phyloP scores from a whole-genome alignment of 2,113 vertebrate genomes.

The Crocuta crocuta region DNA sequence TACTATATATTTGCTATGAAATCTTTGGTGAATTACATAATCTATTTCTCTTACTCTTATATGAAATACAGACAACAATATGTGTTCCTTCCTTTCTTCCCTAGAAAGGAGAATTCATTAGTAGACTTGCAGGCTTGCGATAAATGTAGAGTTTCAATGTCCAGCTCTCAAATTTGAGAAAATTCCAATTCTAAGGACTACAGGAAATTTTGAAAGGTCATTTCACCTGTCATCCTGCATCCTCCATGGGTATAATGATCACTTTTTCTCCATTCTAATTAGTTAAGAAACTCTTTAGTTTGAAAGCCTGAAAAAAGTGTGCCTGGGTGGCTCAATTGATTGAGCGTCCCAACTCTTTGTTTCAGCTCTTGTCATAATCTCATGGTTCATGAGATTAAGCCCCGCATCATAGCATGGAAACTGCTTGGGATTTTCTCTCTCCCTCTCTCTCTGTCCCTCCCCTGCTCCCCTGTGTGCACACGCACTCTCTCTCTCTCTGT shows the following conservation, averaged over 20 bases:
- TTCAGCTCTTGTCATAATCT: too few species aligned
- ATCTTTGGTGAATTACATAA: slow-evolving; percentile 44
- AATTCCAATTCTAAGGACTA: slow-evolving; percentile 30
- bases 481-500: too few species aligned
- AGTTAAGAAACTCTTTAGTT: slow-evolving; percentile 53
- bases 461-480: too few species aligned
- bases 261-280: slow-evolving; percentile 27
- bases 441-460: too few species aligned
- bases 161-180: slow-evolving; percentile 49
- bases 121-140: not conserved
- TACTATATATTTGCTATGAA: not conserved
- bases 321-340: too few species aligned
- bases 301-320: slow-evolving; percentile 6
- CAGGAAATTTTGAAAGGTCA: slow-evolving; percentile 55
- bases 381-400: too few species aligned
- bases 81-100: slow-evolving; percentile 53
- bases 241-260: not conserved
- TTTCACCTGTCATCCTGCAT: not conserved
- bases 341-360: too few species aligned
- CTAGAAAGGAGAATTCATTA: slow-evolving; percentile 66
- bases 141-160: slow-evolving; percentile 39
- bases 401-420: too few species aligned
- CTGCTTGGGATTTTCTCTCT: too few species aligned
- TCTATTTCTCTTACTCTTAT: not conserved
- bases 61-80: slow-evolving; percentile 27